These are phyloP conservation scores for Drosophila niveifrons DNA, from an alignment of 2,888 invertebrate species.

Conservation along the genomic window DNA sequence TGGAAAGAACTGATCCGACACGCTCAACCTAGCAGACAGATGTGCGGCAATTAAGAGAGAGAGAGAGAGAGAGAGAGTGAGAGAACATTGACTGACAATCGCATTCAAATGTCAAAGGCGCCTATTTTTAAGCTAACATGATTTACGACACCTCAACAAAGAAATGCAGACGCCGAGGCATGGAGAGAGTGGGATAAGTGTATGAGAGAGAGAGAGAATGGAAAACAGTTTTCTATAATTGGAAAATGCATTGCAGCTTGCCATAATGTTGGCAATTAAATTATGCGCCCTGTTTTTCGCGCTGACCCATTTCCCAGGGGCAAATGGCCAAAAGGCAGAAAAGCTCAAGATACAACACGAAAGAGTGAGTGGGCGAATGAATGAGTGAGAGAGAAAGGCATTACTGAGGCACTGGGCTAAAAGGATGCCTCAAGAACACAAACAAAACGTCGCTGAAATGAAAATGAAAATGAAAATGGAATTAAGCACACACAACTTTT, in stretches of 20 bases:
- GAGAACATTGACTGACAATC: slow-evolving; percentile 62
- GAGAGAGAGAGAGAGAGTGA: slow-evolving; percentile 11
- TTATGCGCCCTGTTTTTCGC: slow-evolving; percentile 33
- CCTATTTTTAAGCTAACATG: slow-evolving; percentile 69
- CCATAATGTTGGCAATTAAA: slow-evolving; percentile 59
- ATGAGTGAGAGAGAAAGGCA: slow-evolving; percentile 8
- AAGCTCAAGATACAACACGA: not conserved
- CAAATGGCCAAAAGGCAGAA: slow-evolving; percentile 21
- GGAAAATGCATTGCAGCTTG: slow-evolving; percentile 36
- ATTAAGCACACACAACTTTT: slow-evolving; percentile 72
- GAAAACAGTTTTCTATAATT: slow-evolving; percentile 22
- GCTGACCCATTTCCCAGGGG: slow-evolving; percentile 26
- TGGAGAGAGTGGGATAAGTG: not conserved
- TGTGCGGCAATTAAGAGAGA: slow-evolving; percentile 50
- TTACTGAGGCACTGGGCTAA: slow-evolving; percentile 59
- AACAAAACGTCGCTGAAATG: slow-evolving; percentile 68
- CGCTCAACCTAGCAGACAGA: slow-evolving; percentile 32
- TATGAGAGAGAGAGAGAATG: not conserved
- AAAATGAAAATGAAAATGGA: slow-evolving; percentile 79
- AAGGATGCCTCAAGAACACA: slow-evolving; percentile 61
- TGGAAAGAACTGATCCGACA: slow-evolving; percentile 7
- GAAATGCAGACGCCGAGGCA: not conserved
- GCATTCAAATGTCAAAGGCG: slow-evolving; percentile 57
- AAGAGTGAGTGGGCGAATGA: not conserved
- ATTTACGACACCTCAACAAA: slow-evolving; percentile 46